These are phyloP conservation scores for Zosterops japonicus DNA, from an alignment of 2,113 vertebrate genomes.

Conservation along the genomic window DNA sequence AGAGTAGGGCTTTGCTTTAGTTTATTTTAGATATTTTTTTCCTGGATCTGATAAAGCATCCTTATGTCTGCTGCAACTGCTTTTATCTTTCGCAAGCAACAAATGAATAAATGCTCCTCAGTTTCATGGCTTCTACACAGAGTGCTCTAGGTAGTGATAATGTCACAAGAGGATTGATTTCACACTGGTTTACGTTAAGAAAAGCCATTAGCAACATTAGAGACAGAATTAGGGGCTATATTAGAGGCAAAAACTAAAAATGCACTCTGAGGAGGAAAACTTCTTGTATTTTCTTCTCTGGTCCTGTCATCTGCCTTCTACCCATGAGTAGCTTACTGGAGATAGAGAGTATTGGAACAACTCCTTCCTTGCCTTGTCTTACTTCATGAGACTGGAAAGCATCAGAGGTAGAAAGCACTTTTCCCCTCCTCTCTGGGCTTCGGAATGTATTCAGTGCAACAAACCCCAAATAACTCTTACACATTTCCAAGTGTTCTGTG, in stretches of 20 bases:
- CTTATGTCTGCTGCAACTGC: not conserved
- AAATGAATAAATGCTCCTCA: not conserved
- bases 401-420: not conserved
- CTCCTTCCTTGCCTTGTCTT: not conserved
- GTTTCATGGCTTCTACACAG: not conserved
- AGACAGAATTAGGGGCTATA: not conserved
- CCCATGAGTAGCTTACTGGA: not conserved
- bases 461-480: not conserved
- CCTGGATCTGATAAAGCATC: not conserved
- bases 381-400: not conserved
- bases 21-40: slow-evolving; percentile 10
- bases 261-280: not conserved
- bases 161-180: not conserved
- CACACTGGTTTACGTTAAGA: not conserved
- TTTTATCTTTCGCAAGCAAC: not conserved
- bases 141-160: not conserved
- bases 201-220: not conserved
- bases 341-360: not conserved
- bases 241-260: not conserved
- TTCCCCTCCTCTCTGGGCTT: not conserved
- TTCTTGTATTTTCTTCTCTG: not conserved
- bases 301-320: not conserved
- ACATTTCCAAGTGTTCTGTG: not conserved
- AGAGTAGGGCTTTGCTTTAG: not conserved
- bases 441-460: not conserved